phyloP scores from a whole-genome alignment of 2,797 vertebrate genomes.

The Margarornis squamiger region DNA sequence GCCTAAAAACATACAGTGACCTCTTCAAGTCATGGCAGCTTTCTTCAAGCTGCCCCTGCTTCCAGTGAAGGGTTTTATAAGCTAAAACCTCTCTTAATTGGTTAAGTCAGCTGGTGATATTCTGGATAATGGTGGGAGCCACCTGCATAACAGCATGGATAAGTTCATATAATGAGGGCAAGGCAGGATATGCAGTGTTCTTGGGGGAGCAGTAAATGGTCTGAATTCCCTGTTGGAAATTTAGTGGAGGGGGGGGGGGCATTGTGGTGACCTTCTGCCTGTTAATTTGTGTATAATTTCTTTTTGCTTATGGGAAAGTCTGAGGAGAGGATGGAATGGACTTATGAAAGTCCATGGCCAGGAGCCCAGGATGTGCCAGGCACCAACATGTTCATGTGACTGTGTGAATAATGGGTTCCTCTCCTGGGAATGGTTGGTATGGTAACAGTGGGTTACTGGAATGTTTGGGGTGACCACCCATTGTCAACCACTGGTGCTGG shows the following conservation, averaged over 20 bases:
- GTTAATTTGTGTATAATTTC: fast-evolving
- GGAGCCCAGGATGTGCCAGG: fast-evolving
- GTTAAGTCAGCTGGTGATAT: background rate
- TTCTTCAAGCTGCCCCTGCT: fast-evolving
- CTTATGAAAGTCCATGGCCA: fast-evolving
- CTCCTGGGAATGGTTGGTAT: fast-evolving
- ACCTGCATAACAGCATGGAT: background rate
- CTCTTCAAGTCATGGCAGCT: fast-evolving
- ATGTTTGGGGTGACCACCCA: background rate
- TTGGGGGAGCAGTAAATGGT: fast-evolving
- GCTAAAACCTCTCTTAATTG: background rate
- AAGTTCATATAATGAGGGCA: background rate
- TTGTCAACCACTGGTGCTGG: background rate
- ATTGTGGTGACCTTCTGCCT: fast-evolving
- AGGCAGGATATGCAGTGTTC: background rate
- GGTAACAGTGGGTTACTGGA: background rate
- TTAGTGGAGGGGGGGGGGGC: fast-evolving
- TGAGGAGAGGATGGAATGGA: background rate
- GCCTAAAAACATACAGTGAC: fast-evolving
- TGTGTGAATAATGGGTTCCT: background rate
- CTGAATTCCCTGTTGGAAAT: fast-evolving
- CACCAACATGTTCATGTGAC: fast-evolving
- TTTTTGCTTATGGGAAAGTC: fast-evolving
- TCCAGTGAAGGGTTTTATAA: background rate
- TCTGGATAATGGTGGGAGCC: background rate